Evolutionary conservation across 2,797 vertebrate genomes (phyloP).

Genomic region (Hephaestus fuliginosus): DNA sequence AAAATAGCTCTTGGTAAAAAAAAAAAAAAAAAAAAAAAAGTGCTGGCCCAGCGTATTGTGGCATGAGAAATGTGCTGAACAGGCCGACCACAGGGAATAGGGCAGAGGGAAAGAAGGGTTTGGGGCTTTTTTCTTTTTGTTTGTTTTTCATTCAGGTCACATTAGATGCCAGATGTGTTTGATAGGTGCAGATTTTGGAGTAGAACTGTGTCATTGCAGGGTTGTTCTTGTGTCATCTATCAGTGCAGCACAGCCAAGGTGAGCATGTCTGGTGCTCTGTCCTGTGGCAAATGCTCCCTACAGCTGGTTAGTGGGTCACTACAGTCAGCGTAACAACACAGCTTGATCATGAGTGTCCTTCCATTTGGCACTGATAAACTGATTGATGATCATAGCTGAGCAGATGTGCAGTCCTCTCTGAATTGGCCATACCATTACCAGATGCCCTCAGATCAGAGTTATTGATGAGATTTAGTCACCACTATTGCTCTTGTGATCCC

Average conservation of each 20-base stretch:
- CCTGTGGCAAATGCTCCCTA: slow-evolving; percentile 42
- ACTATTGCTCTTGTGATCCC: not conserved
- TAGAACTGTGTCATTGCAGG: slow-evolving; percentile 47
- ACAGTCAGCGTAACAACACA: slow-evolving; percentile 40
- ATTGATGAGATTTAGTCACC: slow-evolving; percentile 21
- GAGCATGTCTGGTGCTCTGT: slow-evolving; percentile 46
- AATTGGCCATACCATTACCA: slow-evolving; percentile 11
- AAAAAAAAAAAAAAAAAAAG: slow-evolving; percentile 64
- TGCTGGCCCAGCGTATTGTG: slow-evolving; percentile 80
- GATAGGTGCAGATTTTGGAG: slow-evolving; percentile 38
- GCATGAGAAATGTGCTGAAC: slow-evolving; percentile 85
- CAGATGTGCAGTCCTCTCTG: slow-evolving; percentile 23
- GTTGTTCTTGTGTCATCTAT: slow-evolving; percentile 53
- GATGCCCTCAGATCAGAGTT: slow-evolving; percentile 18
- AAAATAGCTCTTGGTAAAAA: slow-evolving; percentile 79
- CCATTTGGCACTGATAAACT: slow-evolving; percentile 10
- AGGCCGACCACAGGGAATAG: slow-evolving; percentile 66
- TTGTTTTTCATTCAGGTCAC: slow-evolving; percentile 69
- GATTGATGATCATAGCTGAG: slow-evolving; percentile 39
- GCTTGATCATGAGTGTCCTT: slow-evolving; percentile 39
- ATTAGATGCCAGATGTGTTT: slow-evolving; percentile 53
- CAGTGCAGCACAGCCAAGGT: slow-evolving; percentile 59
- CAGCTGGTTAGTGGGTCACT: slow-evolving; percentile 67
- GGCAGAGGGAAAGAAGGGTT: slow-evolving; percentile 45
- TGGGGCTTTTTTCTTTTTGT: slow-evolving; percentile 37